These are phyloP conservation scores for Danio choprae DNA, from an alignment of 2,797 vertebrate species.

Conservation along the genomic window DNA sequence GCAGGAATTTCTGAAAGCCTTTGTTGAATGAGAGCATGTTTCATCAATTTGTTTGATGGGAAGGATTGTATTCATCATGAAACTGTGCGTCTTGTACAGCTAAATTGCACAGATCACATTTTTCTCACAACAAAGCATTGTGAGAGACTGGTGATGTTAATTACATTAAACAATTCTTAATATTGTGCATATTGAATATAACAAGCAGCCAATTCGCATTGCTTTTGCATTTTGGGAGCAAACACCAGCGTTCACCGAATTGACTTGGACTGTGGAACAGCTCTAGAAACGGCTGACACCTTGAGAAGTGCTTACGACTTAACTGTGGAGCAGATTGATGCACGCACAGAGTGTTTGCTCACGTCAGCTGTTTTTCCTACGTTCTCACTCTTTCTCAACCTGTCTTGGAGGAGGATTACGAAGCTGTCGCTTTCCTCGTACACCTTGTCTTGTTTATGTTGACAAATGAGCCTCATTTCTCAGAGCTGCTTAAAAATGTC, in stretches of 20 bases:
- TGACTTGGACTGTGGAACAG: neutral
- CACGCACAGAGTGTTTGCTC: constrained; percentile 63
- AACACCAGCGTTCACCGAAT: neutral
- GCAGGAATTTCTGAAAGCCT: too few relatives aligned
- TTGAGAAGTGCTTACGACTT: neutral
- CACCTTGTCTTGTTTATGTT: constrained; percentile 63
- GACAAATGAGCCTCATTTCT: constrained; percentile 56
- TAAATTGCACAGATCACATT: too few relatives aligned
- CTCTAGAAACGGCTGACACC: neutral
- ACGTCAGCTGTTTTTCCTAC: constrained; percentile 60
- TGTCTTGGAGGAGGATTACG: constrained; percentile 56
- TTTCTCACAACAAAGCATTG: too few relatives aligned
- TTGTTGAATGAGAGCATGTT: too few relatives aligned
- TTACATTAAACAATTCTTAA: neutral
- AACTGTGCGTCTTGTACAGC: too few relatives aligned
- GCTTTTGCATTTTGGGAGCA: neutral
- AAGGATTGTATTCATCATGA: too few relatives aligned
- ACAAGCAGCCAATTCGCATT: neutral
- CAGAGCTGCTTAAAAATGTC: constrained; percentile 37
- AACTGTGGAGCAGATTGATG: constrained; percentile 28
- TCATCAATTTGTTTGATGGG: too few relatives aligned
- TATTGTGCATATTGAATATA: neutral
- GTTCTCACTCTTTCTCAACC: constrained; percentile 6
- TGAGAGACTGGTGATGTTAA: too few relatives aligned
- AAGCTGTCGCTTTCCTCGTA: constrained; percentile 54